Conservation (phyloP, 2,888 invertebrate species). For the Pantelozetes paolii region DNA sequence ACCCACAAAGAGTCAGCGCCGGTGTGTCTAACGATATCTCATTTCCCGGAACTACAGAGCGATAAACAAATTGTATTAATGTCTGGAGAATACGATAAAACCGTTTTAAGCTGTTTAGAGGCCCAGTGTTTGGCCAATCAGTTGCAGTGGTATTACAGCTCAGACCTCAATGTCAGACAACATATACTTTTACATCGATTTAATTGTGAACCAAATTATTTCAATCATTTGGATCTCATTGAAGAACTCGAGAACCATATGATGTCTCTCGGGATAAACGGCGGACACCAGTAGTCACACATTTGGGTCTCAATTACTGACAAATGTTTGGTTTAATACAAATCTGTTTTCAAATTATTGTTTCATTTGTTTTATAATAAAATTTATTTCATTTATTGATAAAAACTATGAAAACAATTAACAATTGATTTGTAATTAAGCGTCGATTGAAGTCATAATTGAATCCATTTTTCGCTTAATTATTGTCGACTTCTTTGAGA, state of each 20-base stretch:
- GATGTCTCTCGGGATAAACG: background rate
- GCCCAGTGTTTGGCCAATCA: constrained; percentile 44
- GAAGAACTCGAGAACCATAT: constrained; percentile 39
- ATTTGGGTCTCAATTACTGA: background rate
- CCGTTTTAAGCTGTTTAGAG: constrained; percentile 41
- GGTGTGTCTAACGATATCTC: constrained; percentile 72
- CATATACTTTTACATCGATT: constrained; percentile 39
- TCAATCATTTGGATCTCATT: constrained; percentile 41
- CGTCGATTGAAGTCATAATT: constrained; percentile 11
- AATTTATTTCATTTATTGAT: background rate
- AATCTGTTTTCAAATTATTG: background rate
- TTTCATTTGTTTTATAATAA: background rate
- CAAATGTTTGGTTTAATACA: background rate
- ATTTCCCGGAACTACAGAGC: constrained; percentile 68
- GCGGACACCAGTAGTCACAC: background rate
- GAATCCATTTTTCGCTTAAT: background rate
- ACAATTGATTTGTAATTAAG: background rate
- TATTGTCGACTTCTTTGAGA: constrained; percentile 13
- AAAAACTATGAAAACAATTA: background rate
- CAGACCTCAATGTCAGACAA: constrained; percentile 33
- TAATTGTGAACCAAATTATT: constrained; percentile 40
- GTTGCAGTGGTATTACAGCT: constrained; percentile 41
- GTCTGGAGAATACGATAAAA: constrained; percentile 76
- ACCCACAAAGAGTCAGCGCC: constrained; percentile 83
- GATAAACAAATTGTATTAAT: constrained; percentile 70